A percentile compares a stretch with the other conserved stretches of the same genome.
Evolutionary conservation across 1,140 invertebrate genomes (phyloP).

Genomic region (Rhopalosiphum maidis): DNA sequence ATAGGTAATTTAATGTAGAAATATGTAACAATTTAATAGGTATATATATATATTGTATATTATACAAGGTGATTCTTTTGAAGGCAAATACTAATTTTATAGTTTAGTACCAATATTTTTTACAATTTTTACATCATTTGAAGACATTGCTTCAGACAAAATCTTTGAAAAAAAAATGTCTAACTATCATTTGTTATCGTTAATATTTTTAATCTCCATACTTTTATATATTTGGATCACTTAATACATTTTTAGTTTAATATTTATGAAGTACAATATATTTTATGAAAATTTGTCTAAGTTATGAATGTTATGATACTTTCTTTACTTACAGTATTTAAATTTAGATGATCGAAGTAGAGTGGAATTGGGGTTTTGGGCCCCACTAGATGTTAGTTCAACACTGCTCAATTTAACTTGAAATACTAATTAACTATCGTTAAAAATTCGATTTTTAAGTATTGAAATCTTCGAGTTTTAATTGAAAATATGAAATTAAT

Average conservation of each 20-base stretch:
- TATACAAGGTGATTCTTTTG: background rate
- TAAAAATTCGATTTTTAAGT: background rate
- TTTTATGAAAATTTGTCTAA: background rate
- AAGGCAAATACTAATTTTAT: background rate
- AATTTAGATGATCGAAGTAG: background rate
- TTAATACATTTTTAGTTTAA: background rate
- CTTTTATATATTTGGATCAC: background rate
- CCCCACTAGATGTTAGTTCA: background rate
- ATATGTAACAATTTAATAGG: background rate
- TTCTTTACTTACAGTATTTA: background rate
- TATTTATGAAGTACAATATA: background rate
- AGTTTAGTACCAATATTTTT: background rate
- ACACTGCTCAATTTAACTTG: background rate
- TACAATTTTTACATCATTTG: background rate
- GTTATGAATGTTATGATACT: too few species aligned
- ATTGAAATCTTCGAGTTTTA: background rate
- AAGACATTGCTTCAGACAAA: background rate
- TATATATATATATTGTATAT: background rate
- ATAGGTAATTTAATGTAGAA: background rate
- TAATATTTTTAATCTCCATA: too few species aligned
- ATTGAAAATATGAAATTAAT: background rate
- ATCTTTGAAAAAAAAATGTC: too few species aligned
- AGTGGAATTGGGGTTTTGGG: background rate
- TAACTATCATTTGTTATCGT: background rate
- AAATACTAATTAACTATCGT: background rate